Conservation (phyloP, 2,797 vertebrate genomes). For the Dermochelys coriacea region DNA sequence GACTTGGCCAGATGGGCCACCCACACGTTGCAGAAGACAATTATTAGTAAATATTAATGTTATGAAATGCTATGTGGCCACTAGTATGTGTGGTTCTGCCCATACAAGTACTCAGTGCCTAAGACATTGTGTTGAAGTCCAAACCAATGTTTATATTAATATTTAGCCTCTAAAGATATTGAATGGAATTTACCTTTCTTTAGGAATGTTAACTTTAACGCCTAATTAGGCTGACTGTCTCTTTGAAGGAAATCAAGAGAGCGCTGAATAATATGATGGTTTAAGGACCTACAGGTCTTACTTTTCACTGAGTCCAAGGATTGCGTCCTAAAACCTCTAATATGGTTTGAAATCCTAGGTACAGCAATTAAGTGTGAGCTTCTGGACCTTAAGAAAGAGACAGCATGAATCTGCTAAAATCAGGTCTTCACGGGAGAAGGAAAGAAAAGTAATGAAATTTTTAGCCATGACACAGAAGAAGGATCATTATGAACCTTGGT, state of each 20-base stretch:
- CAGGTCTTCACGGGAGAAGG: conserved; percentile 12
- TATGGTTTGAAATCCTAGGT: background rate
- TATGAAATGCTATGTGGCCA: background rate
- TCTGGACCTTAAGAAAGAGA: background rate
- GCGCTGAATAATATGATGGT: background rate
- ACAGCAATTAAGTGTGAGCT: background rate
- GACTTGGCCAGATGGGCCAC: background rate
- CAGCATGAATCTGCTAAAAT: background rate
- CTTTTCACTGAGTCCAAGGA: background rate
- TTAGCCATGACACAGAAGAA: background rate
- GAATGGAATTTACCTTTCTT: background rate
- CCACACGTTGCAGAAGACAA: accelerated
- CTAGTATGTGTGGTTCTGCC: background rate
- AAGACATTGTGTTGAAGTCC: background rate
- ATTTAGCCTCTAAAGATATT: background rate
- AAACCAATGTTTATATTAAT: background rate
- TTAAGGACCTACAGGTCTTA: background rate
- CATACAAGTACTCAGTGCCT: background rate
- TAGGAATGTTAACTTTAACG: background rate
- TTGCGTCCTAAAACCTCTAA: background rate
- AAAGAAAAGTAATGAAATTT: conserved; percentile 32
- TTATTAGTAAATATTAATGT: conserved; percentile 10
- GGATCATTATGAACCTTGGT: background rate
- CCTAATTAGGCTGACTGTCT: background rate
- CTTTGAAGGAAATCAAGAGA: background rate